phyloP scores from a whole-genome alignment of 2,888 invertebrate genomes.

The Drosophila nr. fundita region DNA sequence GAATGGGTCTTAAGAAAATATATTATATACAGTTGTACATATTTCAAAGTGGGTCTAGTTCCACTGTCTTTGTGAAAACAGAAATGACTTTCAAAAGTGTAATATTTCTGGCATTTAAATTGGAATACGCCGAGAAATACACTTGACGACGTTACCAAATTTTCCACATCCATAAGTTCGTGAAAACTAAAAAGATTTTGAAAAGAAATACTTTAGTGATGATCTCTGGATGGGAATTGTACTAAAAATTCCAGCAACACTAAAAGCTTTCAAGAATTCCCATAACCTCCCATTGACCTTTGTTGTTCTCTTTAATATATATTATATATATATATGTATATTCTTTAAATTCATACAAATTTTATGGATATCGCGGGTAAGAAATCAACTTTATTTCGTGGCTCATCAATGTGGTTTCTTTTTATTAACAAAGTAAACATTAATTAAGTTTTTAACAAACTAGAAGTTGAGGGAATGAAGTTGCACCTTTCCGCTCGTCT shows the following conservation, averaged over 20 bases:
- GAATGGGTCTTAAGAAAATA: neutral
- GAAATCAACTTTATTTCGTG: conserved; percentile 36
- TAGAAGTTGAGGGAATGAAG: conserved; percentile 58
- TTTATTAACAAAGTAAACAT: conserved; percentile 31
- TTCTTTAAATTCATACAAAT: neutral
- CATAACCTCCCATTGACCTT: neutral
- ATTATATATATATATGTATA: neutral
- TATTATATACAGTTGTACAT: neutral
- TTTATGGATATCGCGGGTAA: neutral
- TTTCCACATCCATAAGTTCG: neutral
- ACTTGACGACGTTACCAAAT: neutral
- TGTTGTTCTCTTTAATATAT: neutral
- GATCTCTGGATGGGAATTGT: neutral
- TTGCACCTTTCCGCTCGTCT: conserved; percentile 66
- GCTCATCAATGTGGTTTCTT: neutral
- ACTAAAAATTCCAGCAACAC: neutral
- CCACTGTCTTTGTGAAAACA: neutral
- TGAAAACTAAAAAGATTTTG: neutral
- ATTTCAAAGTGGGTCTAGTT: neutral
- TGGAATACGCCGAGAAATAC: neutral
- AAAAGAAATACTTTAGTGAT: neutral
- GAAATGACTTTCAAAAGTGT: neutral
- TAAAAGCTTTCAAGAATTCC: neutral
- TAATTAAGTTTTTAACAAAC: conserved; percentile 33
- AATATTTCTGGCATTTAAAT: neutral